phyloP scores from a whole-genome alignment of 2,888 invertebrate species.

The Leptarthrus brevirostris region DNA sequence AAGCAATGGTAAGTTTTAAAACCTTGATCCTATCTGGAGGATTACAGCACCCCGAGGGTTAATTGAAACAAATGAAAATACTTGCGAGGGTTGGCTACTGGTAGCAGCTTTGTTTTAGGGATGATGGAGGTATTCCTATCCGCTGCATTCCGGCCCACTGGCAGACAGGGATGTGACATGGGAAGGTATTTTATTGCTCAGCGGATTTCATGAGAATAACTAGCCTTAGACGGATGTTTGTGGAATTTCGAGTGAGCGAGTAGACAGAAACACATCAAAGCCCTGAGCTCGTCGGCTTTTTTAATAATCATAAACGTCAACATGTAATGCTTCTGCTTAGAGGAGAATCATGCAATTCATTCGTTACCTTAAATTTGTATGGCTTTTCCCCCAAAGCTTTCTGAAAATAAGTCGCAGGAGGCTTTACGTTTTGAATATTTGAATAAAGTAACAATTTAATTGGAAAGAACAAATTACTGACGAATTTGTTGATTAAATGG shows the following conservation, averaged over 20 bases:
- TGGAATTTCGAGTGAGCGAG: too few relatives aligned
- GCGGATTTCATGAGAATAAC: constrained; percentile 2
- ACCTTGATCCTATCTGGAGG: constrained; percentile 39
- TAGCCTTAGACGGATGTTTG: too few relatives aligned
- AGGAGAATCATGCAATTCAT: constrained; percentile 5
- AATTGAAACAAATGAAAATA: constrained; percentile 47
- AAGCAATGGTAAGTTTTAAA: background rate
- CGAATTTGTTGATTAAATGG: too few relatives aligned
- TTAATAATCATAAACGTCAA: constrained; percentile 41
- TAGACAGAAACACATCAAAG: constrained; percentile 6
- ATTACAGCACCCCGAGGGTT: constrained; percentile 44
- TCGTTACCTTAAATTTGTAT: constrained; percentile 4
- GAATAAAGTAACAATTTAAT: too few relatives aligned
- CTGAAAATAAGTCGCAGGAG: too few relatives aligned
- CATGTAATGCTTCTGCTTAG: constrained; percentile 16
- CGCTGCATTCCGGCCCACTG: background rate
- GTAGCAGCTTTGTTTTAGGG: too few relatives aligned
- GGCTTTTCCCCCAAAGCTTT: constrained; percentile 6
- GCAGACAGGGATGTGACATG: constrained; percentile 5
- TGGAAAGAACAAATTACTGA: too few relatives aligned
- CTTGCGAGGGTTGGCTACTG: too few relatives aligned
- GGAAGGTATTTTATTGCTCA: constrained; percentile 31
- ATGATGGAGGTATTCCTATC: too few relatives aligned
- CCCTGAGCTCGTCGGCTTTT: constrained; percentile 20
- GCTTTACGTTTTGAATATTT: too few relatives aligned